Evolutionary conservation across 2,113 vertebrate genomes (phyloP), one percentile per base, ranked within the genome.

Genomic region (Syrrhaptes paradoxus): DNA sequence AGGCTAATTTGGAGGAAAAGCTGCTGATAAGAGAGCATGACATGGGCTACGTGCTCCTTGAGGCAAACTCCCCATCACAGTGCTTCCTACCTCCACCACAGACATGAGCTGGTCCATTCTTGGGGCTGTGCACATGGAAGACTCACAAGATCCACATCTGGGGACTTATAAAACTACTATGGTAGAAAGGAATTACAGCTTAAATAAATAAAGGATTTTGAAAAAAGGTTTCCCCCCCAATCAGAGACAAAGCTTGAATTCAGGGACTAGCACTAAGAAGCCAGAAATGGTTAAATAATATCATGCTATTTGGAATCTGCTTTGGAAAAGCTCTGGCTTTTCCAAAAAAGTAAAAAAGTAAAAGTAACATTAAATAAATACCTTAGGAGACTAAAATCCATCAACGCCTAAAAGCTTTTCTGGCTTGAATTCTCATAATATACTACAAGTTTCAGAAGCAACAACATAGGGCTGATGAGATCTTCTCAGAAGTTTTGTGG

Each of bases 361-460:
- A 51, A 95, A 87, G 54, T 26, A 77, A 45, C 68, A 65, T 71
- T 58, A 89, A 90, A 66, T 80, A 93, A 95, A 87, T 76, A 84
- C 24, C 45, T 55, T 61, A 58, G 55, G 32, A 86, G 59, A 70
- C 45, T 83, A 75, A 87, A 94, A 90, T 86, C 61, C 36, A 87
- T 65, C 65, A 61, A 29, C 10, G 19, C 15, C 76, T 92, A 78
- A 93, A 75, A 90, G 68, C 45, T 78, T 59, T 74, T 71, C 88
- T 81, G 90, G 79, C 78, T 65, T 66, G 48, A 89, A 80, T 52
- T 28, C 19, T 55, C 57, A 62, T 8, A 88, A 79, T 24, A 18
- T 17, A 21, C 25, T 58, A 5, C 2, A 11, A 72, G 34, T 78
- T 96, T 82, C 83, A 89, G 58, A 76, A 66, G 79, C 48, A 80